phyloP scores from a whole-genome alignment of 64 coral and sea anemone species.

The Orbicella faveolata region DNA sequence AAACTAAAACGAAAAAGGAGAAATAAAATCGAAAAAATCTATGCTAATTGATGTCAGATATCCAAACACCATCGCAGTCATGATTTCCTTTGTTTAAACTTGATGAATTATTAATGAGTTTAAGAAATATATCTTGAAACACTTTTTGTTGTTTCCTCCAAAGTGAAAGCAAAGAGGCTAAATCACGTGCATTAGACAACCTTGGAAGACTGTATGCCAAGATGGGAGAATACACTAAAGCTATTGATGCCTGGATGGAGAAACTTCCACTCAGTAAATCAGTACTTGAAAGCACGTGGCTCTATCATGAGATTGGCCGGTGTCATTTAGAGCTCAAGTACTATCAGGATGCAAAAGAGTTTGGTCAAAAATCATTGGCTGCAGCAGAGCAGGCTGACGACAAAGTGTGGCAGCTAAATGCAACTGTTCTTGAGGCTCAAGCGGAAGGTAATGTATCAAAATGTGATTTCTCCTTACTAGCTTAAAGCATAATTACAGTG shows the following conservation, averaged over 20 bases:
- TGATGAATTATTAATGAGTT: too few species aligned
- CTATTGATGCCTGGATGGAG: constrained; percentile 95
- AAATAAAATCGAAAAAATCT: too few species aligned
- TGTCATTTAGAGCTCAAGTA: constrained; percentile 95
- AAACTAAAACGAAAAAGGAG: too few species aligned
- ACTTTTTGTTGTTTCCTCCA: not conserved
- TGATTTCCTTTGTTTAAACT: too few species aligned
- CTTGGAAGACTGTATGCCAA: constrained; percentile 87
- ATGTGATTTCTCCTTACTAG: too few species aligned
- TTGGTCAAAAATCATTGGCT: constrained; percentile 93
- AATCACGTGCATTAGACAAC: constrained; percentile 93
- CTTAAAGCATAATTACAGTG: too few species aligned
- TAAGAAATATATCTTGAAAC: not conserved
- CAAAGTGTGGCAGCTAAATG: constrained; percentile 96
- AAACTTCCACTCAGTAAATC: constrained; percentile 91
- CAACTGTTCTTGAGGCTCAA: constrained; percentile 90
- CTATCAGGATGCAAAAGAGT: constrained; percentile 94
- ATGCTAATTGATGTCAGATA: too few species aligned
- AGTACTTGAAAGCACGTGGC: constrained; percentile 90
- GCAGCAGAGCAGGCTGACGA: constrained; percentile 90
- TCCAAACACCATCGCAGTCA: too few species aligned
- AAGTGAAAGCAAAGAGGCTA: constrained; percentile 88
- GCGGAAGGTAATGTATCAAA: constrained; percentile 73
- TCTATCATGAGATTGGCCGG: constrained; percentile 93
- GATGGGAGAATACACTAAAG: constrained; percentile 80